A percentile compares a stretch with the other conserved stretches of the same genome.
phyloP scores from a whole-genome alignment of 2,797 vertebrate species.

The Lagocephalus sceleratus region DNA sequence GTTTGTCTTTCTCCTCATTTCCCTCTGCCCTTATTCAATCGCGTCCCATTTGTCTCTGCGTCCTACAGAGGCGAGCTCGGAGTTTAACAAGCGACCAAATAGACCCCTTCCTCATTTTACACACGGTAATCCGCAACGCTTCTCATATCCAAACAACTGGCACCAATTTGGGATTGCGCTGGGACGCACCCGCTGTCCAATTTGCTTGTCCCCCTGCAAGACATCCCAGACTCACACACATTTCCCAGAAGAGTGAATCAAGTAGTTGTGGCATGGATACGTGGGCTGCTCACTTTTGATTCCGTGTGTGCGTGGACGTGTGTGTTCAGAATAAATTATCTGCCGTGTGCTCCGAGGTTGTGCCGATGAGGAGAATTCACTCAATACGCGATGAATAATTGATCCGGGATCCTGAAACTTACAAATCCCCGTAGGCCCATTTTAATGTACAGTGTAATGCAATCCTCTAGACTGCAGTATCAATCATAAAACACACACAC shows the following conservation, averaged over 20 bases:
- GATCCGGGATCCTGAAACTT: slow-evolving; percentile 54
- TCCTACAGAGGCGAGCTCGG: slow-evolving; percentile 12
- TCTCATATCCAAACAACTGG: slow-evolving; percentile 40
- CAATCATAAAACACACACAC: slow-evolving; percentile 31
- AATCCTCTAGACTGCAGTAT: slow-evolving; percentile 24
- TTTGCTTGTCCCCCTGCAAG: slow-evolving; percentile 34
- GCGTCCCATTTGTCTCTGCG: slow-evolving; percentile 58
- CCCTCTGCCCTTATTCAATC: slow-evolving; percentile 66
- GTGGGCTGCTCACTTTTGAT: slow-evolving; percentile 16
- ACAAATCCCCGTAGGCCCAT: slow-evolving; percentile 55
- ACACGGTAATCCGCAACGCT: slow-evolving; percentile 17
- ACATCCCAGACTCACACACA: slow-evolving; percentile 21
- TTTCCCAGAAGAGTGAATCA: slow-evolving; percentile 41
- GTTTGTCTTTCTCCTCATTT: slow-evolving; percentile 31
- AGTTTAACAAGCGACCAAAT: slow-evolving; percentile 41
- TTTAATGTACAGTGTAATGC: slow-evolving; percentile 45
- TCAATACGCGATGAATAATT: slow-evolving; percentile 70
- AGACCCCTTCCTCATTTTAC: slow-evolving; percentile 18
- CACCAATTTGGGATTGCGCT: slow-evolving; percentile 36
- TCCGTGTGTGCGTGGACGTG: slow-evolving; percentile 7
- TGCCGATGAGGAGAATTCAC: slow-evolving; percentile 28
- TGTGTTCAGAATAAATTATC: slow-evolving; percentile 41
- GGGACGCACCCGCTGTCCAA: slow-evolving; percentile 30
- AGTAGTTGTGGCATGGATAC: slow-evolving; percentile 40
- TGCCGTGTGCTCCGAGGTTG: slow-evolving; percentile 20